These are phyloP conservation scores for Apocrypta bakeri DNA, from an alignment of 1,140 invertebrate genomes.

Conservation along the genomic window DNA sequence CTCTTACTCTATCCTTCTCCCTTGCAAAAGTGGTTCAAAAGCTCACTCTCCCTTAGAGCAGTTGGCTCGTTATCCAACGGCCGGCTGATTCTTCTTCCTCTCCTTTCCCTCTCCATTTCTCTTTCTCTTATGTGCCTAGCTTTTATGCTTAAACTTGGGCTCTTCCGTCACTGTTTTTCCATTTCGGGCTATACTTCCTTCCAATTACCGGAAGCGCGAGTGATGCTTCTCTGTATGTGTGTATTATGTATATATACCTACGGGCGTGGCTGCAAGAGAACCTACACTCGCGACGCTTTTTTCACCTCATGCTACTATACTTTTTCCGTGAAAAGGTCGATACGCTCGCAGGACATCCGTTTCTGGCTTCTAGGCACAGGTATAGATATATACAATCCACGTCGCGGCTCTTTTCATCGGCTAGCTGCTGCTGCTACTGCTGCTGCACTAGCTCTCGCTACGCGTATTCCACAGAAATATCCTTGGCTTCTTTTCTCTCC, in stretches of 20 bases:
- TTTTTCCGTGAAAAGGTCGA: constrained; percentile 56
- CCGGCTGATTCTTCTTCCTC: background rate
- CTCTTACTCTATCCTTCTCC: background rate
- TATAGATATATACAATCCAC: background rate
- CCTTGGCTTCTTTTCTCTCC: background rate
- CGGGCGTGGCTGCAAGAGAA: constrained; percentile 6
- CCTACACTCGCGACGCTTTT: background rate
- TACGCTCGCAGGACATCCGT: constrained; percentile 56
- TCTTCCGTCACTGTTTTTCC: background rate
- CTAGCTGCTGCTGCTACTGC: too few relatives aligned
- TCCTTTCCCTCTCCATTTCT: background rate
- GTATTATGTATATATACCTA: background rate
- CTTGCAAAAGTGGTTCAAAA: constrained; percentile 20
- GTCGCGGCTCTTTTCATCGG: background rate
- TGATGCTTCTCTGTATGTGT: background rate
- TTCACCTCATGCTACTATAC: constrained; percentile 8
- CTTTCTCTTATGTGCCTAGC: background rate
- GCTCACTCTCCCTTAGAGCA: background rate
- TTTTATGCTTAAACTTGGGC: constrained; percentile 6
- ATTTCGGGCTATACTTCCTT: background rate
- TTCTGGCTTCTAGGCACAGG: constrained; percentile 33
- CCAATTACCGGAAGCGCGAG: background rate
- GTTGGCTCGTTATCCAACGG: constrained; percentile 42
- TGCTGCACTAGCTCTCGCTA: background rate
- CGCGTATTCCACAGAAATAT: background rate